Evolutionary conservation across 2,888 invertebrate genomes (phyloP).

Genomic region (Diarsia rubi): DNA sequence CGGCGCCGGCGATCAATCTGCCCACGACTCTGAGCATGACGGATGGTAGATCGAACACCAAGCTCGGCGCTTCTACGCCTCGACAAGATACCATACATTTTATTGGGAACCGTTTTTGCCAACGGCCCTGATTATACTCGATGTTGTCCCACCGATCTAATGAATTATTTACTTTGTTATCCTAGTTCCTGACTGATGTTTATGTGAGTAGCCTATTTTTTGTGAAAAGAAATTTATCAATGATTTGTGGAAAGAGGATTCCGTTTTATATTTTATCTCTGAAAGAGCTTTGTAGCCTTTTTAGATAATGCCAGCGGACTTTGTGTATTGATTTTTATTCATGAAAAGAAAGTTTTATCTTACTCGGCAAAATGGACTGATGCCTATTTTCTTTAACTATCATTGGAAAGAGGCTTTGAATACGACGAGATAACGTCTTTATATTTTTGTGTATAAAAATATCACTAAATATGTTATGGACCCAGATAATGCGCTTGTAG

Average conservation of each 20-base stretch:
- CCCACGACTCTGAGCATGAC: conserved; percentile 86
- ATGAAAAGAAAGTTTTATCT: conserved; percentile 52
- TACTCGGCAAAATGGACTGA: conserved; percentile 31
- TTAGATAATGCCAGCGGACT: conserved; percentile 54
- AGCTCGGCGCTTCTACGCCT: conserved; percentile 72
- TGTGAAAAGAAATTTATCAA: conserved; percentile 59
- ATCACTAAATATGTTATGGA: conserved; percentile 11
- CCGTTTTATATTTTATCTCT: conserved; percentile 46
- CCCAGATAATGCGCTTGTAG: conserved; percentile 3
- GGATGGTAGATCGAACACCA: conserved; percentile 79
- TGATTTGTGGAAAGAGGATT: conserved; percentile 54
- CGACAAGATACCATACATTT: conserved; percentile 81
- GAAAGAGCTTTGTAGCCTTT: conserved; percentile 54
- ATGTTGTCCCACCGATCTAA: conserved; percentile 77
- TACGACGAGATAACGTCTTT: conserved; percentile 23
- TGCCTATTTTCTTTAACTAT: conserved; percentile 47
- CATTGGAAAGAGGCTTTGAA: conserved; percentile 32
- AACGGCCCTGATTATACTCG: conserved; percentile 74
- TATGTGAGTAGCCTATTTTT: conserved; percentile 71
- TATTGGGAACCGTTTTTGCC: conserved; percentile 76
- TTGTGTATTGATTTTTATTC: conserved; percentile 56
- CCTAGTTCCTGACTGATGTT: conserved; percentile 74
- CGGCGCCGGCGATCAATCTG: conserved; percentile 87
- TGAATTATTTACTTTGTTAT: conserved; percentile 84
- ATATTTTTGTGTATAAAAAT: neutral